Percentiles rank a stretch among this genome's conserved stretches.
phyloP scores from a whole-genome alignment of 2,888 invertebrate species.

The Automeris io region DNA sequence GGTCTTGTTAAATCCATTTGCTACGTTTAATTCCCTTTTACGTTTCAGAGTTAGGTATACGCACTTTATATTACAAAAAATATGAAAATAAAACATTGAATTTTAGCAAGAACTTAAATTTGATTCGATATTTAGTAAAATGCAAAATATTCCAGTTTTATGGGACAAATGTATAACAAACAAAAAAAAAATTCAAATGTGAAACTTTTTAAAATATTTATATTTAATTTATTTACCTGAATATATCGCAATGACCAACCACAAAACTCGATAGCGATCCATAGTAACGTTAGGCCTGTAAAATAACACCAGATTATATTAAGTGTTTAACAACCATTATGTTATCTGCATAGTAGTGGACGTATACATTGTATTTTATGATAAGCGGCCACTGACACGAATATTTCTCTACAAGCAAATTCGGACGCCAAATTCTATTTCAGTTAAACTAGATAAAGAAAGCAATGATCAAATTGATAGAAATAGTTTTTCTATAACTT shows the following conservation, averaged over 20 bases:
- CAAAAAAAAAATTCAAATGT: neutral
- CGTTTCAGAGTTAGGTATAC: no score
- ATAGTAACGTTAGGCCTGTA: constrained; percentile 41
- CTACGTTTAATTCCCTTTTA: no score
- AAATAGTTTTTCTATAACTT: neutral
- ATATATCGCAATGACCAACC: constrained; percentile 37
- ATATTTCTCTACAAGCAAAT: constrained; percentile 5
- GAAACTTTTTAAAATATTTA: constrained; percentile 7
- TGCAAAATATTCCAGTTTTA: no score
- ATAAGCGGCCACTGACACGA: constrained; percentile 24
- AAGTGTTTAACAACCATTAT: constrained; percentile 6
- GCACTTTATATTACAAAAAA: no score
- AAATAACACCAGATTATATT: constrained; percentile 24
- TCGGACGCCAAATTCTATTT: constrained; percentile 6
- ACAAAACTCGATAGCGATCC: constrained; percentile 49
- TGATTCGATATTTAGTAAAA: no score
- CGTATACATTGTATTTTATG: constrained; percentile 11
- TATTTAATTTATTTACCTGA: constrained; percentile 38
- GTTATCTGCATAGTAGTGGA: neutral
- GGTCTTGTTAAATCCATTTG: no score
- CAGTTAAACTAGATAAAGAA: constrained; percentile 3
- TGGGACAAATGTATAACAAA: constrained; percentile 2
- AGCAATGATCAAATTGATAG: neutral
- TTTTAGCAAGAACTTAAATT: no score
- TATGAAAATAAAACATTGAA: no score